Evolutionary conservation across 2,113 vertebrate species (phyloP).

Genomic region (Trinectes maculatus): DNA sequence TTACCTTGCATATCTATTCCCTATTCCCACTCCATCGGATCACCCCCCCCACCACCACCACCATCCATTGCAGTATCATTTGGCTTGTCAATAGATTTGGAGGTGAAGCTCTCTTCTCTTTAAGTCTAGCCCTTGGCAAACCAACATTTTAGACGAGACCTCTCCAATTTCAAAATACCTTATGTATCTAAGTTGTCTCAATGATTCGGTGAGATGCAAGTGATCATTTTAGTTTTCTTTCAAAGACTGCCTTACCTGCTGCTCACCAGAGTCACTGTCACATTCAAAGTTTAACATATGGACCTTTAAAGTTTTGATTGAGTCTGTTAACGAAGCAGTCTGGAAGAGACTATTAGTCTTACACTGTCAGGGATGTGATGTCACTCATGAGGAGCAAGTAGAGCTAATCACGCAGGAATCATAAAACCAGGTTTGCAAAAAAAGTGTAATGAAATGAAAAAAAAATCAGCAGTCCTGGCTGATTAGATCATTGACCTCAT

Average conservation of each 20-base stretch:
- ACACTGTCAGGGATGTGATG: background rate
- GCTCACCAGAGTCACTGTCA: too few species aligned
- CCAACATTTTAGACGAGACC: constrained; percentile 7
- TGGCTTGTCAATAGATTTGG: constrained; percentile 53
- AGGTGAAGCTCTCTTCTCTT: constrained; percentile 47
- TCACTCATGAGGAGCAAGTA: background rate
- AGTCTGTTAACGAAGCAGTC: too few species aligned
- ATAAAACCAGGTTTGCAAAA: background rate
- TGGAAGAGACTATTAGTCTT: too few species aligned
- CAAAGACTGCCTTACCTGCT: too few species aligned
- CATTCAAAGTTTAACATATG: too few species aligned
- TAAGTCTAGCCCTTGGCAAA: constrained; percentile 6
- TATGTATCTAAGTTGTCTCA: too few species aligned
- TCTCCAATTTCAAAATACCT: too few species aligned
- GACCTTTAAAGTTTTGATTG: too few species aligned
- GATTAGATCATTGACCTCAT: too few species aligned
- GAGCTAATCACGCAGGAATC: background rate
- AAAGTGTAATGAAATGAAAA: background rate
- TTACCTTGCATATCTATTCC: constrained; percentile 70
- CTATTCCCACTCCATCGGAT: constrained; percentile 50
- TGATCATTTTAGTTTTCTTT: too few species aligned
- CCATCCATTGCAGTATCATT: constrained; percentile 44
- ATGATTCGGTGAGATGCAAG: too few species aligned
- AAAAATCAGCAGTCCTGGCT: background rate
- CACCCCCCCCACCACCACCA: constrained; percentile 19